Base-by-base conservation (phyloP, 1,140 invertebrate genomes). In the Vanessa atalanta region DNA sequence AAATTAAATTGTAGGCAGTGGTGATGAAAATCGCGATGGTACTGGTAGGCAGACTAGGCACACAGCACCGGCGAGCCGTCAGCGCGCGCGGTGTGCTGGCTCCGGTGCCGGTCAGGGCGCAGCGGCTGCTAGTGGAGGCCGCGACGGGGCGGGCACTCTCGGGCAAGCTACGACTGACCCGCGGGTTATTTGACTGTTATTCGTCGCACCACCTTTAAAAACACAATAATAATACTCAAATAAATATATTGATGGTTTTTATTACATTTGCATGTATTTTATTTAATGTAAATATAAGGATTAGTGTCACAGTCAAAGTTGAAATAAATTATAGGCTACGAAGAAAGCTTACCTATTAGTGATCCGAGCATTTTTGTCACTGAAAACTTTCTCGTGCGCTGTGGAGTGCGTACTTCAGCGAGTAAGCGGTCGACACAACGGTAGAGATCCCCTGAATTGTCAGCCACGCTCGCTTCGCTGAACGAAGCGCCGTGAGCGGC, bases 351-450 rank as follows among this genome's bases (percentile, higher is more conserved):
- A 92, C 95, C 95, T 86, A 96, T 96, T 65, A 96, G 89, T 3
- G 95, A 96, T n/a, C 96, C 95, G 47, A 96, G 93, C 95, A 96
- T 96, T 86, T 96, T 96, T 11, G 95, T 95, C 11, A 97, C 96
- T 51, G 95, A 96, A 86, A 96, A 95, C 80, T 97, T 96, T 66
- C 96, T 93, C 57, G 94, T 94, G 76, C 95, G 94, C 51, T 93
- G 91, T n/a, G 93, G 88, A 63, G 94, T 94, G 12, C 93, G 88
- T 4, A 94, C 93, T 83, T 97, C 96, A 57, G 93, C 95, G 14
- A 96, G 88, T 8, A 96, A 90, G 16, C 93, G 90, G 81, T 96
- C 95, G 78, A 96, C 96, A 47, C 95, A 95, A 63, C 95, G 93
- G 85, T 95, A 96, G 15, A 97, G 93, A 71, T 95, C 94, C 15